Percentiles rank a stretch among this genome's conserved stretches.
Evolutionary conservation across 2,113 vertebrate species (phyloP).

Genomic region (Notiomystis cincta): DNA sequence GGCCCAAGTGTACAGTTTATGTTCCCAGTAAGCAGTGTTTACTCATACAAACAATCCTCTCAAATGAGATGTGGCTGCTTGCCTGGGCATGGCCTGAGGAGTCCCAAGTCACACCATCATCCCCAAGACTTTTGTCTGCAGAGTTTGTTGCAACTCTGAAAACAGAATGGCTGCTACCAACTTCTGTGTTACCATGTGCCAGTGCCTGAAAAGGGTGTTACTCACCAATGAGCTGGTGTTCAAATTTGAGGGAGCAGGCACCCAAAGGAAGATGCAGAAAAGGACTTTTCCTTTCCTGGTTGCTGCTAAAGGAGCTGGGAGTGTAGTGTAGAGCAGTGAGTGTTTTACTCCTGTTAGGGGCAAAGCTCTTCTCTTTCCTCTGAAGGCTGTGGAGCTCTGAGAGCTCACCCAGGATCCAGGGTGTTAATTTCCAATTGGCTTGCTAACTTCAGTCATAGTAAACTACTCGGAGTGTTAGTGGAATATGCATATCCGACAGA

Average conservation of each 20-base stretch:
- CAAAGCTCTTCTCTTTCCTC: not conserved
- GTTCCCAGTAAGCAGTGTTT: not conserved
- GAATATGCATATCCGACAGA: not conserved
- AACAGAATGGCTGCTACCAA: not conserved
- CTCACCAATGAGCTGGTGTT: not conserved
- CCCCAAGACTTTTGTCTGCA: not conserved
- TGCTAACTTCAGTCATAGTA: not conserved
- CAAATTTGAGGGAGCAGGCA: not conserved
- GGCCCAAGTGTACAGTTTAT: not conserved
- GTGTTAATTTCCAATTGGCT: not conserved
- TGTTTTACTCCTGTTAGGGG: not conserved
- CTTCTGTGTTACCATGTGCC: not conserved
- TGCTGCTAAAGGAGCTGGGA: not conserved
- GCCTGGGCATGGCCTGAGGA: not conserved
- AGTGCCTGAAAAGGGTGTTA: not conserved
- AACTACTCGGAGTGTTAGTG: not conserved
- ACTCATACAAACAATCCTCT: not conserved
- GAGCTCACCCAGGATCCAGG: not conserved
- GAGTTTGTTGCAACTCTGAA: not conserved
- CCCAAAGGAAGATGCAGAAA: not conserved
- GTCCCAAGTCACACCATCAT: not conserved
- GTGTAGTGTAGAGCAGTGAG: not conserved
- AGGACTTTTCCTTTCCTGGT: not conserved
- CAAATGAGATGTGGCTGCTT: not conserved
- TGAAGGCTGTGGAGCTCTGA: rapidly evolving